Percentiles rank a stretch among this genome's conserved stretches.
These are phyloP conservation scores for Adelognathus sp. DNA, from an alignment of 2,888 invertebrate species.

Conservation along the genomic window DNA sequence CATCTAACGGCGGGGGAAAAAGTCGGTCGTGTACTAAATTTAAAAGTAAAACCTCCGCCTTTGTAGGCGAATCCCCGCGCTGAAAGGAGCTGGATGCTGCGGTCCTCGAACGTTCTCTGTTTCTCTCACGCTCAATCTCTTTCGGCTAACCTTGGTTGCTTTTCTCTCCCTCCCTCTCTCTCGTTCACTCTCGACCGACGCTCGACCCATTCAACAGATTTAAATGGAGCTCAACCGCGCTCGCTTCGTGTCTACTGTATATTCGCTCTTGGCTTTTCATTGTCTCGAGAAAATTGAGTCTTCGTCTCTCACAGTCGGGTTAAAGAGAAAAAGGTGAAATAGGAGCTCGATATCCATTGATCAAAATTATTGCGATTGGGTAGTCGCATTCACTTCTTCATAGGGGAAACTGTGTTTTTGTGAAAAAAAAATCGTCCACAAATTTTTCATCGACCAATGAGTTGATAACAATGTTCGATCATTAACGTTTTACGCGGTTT, in stretches of 20 bases:
- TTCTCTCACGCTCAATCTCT: slow-evolving; percentile 1
- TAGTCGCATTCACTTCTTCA: neutral
- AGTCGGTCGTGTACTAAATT: slow-evolving; percentile 77
- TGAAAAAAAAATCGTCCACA: no score
- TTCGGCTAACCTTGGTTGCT: neutral
- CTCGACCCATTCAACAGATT: slow-evolving; percentile 76
- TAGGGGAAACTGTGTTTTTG: neutral
- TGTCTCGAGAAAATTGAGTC: slow-evolving; percentile 63
- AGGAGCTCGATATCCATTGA: slow-evolving; percentile 36
- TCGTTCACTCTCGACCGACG: slow-evolving; percentile 21
- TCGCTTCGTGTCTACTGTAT: slow-evolving; percentile 40
- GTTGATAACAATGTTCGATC: no score
- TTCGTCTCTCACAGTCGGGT: slow-evolving; percentile 35
- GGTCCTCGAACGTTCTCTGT: slow-evolving; percentile 26
- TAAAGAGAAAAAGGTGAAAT: slow-evolving; percentile 10
- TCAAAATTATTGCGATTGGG: slow-evolving; percentile 13
- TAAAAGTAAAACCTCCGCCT: slow-evolving; percentile 78
- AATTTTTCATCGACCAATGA: no score
- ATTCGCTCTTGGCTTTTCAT: slow-evolving; percentile 54
- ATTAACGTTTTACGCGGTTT: no score
- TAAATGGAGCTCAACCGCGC: slow-evolving; percentile 71
- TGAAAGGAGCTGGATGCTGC: slow-evolving; percentile 72
- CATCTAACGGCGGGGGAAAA: slow-evolving; percentile 60
- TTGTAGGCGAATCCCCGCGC: slow-evolving; percentile 76
- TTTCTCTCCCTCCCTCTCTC: neutral